Evolutionary conservation across 2,113 vertebrate species (phyloP).

Genomic region (Prunella fulvescens): DNA sequence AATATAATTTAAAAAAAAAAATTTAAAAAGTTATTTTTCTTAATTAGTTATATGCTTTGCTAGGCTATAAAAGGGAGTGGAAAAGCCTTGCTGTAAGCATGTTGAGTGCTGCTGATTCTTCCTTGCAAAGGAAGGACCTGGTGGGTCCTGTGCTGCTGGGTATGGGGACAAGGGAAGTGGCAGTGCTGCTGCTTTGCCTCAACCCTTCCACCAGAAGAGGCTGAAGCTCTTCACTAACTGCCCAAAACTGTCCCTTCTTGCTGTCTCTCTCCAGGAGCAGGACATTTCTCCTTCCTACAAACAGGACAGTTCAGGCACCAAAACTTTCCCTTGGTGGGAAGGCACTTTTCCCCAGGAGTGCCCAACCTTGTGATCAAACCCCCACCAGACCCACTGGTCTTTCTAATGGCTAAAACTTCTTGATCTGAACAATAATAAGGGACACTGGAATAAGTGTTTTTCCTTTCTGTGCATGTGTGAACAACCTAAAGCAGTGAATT

Average conservation of each 20-base stretch:
- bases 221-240: neutral
- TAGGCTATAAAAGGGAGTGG: neutral
- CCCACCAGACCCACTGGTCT: neutral
- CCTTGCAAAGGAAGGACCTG: neutral
- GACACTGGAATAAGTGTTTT: neutral
- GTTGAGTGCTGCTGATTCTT: neutral
- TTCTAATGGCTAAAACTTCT: neutral
- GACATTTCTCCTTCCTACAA: neutral
- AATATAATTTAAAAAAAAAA: neutral
- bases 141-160: neutral
- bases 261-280: neutral
- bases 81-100: neutral
- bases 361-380: neutral
- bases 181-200: neutral
- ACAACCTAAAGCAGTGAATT: neutral
- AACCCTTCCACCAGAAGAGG: neutral
- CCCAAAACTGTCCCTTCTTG: neutral
- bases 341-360: neutral
- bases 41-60: neutral
- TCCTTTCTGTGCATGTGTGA: neutral
- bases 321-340: neutral
- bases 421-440: neutral
- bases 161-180: rapidly evolving
- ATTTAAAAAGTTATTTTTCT: rapidly evolving
- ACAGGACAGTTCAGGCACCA: neutral